phyloP scores from a whole-genome alignment of 2,113 vertebrate genomes.

The Micromys minutus region DNA sequence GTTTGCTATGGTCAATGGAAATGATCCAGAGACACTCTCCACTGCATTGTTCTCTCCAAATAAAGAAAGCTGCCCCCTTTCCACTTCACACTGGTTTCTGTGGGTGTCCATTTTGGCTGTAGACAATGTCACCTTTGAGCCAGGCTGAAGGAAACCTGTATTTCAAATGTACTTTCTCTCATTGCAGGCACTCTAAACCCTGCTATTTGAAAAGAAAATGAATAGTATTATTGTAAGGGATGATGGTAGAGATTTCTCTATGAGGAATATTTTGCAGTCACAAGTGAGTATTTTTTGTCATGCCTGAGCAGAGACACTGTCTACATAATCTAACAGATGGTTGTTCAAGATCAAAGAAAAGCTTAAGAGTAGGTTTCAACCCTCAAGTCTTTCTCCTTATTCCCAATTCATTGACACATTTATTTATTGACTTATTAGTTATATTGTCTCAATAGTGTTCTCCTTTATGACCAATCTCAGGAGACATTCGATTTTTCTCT shows the following conservation, averaged over 20 bases:
- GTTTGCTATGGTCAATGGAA: no score
- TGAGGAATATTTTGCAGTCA: slow-evolving; percentile 5
- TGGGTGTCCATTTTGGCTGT: not conserved
- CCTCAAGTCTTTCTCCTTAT: not conserved
- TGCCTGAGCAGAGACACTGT: not conserved
- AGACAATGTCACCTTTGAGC: not conserved
- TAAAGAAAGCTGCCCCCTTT: not conserved
- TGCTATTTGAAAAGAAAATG: slow-evolving; percentile 25
- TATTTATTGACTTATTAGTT: not conserved
- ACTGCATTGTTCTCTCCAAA: not conserved
- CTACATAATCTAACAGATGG: not conserved
- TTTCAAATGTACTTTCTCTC: not conserved
- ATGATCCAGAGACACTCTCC: not conserved
- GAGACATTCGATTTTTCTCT: not conserved
- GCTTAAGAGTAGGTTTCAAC: not conserved
- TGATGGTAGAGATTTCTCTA: slow-evolving; percentile 17
- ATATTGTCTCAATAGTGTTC: not conserved
- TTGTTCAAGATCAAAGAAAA: slow-evolving; percentile 1
- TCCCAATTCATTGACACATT: not conserved
- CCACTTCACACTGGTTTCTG: not conserved
- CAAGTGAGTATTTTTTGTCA: not conserved
- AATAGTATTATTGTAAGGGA: not conserved
- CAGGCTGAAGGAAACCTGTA: not conserved
- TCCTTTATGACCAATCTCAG: not conserved
- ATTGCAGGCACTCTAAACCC: not conserved